phyloP scores from a whole-genome alignment of 2,888 invertebrate species.

The Tanypteryx hageni region DNA sequence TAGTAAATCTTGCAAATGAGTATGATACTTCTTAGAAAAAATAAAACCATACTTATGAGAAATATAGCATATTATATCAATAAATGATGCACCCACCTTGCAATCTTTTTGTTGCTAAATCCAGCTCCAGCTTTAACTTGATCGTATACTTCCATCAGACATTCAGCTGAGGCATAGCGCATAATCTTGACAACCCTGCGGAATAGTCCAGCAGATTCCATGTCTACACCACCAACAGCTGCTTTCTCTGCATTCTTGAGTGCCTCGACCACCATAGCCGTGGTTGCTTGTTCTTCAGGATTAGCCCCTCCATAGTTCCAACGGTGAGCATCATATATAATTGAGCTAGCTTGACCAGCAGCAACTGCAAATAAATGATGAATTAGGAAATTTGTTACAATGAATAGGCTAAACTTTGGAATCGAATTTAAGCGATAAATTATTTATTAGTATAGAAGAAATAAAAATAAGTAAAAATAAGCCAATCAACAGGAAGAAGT shows the following conservation, averaged over 20 bases:
- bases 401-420: background rate
- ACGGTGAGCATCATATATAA: conserved; percentile 78
- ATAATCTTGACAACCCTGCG: conserved; percentile 82
- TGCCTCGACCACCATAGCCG: conserved; percentile 78
- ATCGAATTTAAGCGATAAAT: background rate
- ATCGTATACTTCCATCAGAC: conserved; percentile 83
- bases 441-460: background rate
- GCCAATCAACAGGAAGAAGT: too few relatives aligned
- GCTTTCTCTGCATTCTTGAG: conserved; percentile 81
- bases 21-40: background rate
- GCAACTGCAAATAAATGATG: background rate
- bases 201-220: conserved; percentile 83
- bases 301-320: conserved; percentile 84
- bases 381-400: background rate
- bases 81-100: conserved; percentile 76
- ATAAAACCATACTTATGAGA: background rate
- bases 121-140: conserved; percentile 79
- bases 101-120: conserved; percentile 77
- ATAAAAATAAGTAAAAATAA: too few relatives aligned
- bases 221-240: conserved; percentile 79
- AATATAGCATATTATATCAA: background rate
- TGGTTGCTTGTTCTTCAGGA: conserved; percentile 76
- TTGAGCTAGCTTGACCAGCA: background rate
- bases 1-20: background rate
- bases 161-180: conserved; percentile 82